Evolutionary conservation across 1,140 invertebrate species (phyloP), one percentile per base, ranked within the genome.

Genomic region (Parapsyche elsis): DNA sequence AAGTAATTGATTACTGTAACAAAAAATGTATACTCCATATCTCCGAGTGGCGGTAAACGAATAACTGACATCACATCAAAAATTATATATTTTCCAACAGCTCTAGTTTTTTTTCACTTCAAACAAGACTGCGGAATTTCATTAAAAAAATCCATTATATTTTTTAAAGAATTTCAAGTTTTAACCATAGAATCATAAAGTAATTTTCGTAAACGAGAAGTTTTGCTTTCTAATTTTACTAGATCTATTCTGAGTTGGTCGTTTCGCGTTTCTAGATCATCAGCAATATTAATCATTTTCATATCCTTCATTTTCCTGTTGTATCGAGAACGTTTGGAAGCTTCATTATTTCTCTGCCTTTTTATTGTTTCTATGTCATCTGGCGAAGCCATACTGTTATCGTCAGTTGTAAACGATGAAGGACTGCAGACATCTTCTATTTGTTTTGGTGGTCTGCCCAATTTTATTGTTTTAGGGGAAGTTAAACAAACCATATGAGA

Each of bases 281-380:
- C 84, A 10, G 86, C 88, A 45, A 86, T 45, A 57, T 87, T 85
- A 81, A 87, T 85, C 86, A 87, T 88, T 81, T 89, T 86, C 76
- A 87, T 83, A 81, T 94, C 93, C 81, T 93, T 92, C 5, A 90
- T 88, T 85, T 94, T 94, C 76, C 93, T 91, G 78, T 94, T 94
- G 87, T 92, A 91, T 78, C 94, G 87, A 0, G 93, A 94, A 82
- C 91, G 90, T 84, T 93, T 89, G 12, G 93, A 94, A 7, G 94
- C 93, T 86, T 94, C 93, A 85, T 95, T 95, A 85, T 95, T 95
- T 83, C 93, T 93, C 80, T 93, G 92, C 14, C 94, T 87, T 14
- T 92, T 88, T 84, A 93, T 92, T 21, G 92, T 88, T 83, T 94
- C 94, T 80, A 88, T 91, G 61, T 84, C 80, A 77, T 87, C 87